Percentiles rank a stretch among this genome's conserved stretches.
Conservation (phyloP, 2,113 vertebrate species). For the Phalacrocorax brasilianus region DNA sequence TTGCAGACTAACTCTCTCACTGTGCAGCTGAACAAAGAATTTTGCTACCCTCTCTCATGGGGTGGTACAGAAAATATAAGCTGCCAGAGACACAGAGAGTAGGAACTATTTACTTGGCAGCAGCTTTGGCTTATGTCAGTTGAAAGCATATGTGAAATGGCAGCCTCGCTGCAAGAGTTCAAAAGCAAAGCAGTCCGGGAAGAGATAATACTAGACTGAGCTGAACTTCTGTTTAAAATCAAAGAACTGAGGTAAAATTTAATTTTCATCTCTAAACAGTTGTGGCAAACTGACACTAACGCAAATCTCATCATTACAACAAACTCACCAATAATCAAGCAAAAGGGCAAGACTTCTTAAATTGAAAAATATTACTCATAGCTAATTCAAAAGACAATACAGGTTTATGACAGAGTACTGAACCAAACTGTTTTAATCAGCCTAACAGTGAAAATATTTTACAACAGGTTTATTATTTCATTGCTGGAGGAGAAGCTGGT, state of each 20-base stretch:
- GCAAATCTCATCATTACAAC: background rate
- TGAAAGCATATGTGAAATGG: background rate
- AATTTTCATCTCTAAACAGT: background rate
- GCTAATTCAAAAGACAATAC: background rate
- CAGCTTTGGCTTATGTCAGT: background rate
- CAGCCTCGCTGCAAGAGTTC: background rate
- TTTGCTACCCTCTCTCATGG: background rate
- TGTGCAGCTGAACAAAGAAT: background rate
- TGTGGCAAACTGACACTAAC: background rate
- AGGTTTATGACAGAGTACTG: background rate
- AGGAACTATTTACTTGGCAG: background rate
- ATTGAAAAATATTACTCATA: background rate
- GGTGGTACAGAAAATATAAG: background rate
- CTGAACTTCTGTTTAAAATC: background rate
- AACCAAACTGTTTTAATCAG: background rate
- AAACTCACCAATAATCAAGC: background rate
- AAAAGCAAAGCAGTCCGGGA: background rate
- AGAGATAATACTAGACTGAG: background rate
- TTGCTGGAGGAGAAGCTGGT: background rate
- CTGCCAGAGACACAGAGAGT: background rate
- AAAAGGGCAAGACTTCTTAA: background rate
- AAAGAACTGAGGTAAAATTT: background rate
- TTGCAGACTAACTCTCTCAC: background rate
- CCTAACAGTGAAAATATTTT: background rate
- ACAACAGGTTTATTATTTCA: background rate